Conservation (phyloP, 2,797 vertebrate genomes). For the Helostoma temminkii region DNA sequence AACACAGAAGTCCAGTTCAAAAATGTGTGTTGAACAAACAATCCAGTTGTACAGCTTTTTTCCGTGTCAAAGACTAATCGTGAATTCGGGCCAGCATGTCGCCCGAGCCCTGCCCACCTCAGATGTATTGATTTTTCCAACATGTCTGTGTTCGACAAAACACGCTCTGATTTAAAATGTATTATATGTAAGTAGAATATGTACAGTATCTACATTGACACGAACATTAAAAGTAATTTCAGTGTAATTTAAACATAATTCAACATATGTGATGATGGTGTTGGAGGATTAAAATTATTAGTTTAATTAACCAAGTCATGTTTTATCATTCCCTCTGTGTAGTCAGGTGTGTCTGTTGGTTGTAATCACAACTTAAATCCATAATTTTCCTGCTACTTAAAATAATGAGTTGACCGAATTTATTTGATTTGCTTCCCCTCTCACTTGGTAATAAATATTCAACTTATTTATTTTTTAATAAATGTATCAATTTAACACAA, state of each 20-base stretch:
- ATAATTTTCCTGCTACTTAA: no score
- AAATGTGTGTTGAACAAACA: slow-evolving; percentile 3
- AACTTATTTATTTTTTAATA: no score
- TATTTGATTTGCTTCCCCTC: no score
- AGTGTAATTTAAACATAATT: slow-evolving; percentile 22
- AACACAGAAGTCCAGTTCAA: background rate
- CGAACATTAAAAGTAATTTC: background rate
- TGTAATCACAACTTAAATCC: no score
- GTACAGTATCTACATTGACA: slow-evolving; percentile 9
- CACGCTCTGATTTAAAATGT: background rate
- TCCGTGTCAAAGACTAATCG: slow-evolving; percentile 26
- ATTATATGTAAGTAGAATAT: slow-evolving; percentile 37
- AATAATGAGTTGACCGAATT: no score
- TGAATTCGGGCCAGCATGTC: slow-evolving; percentile 52
- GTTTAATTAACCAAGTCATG: no score
- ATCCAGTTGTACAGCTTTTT: background rate
- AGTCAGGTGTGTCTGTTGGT: no score
- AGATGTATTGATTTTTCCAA: background rate
- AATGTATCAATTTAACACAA: no score
- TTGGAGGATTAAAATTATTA: background rate
- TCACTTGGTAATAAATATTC: no score
- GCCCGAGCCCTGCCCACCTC: background rate
- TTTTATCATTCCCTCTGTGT: no score
- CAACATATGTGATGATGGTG: slow-evolving; percentile 21
- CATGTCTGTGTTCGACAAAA: background rate